Base-by-base conservation (phyloP, 2,113 vertebrate species). In the Odocoileus virginianus region DNA sequence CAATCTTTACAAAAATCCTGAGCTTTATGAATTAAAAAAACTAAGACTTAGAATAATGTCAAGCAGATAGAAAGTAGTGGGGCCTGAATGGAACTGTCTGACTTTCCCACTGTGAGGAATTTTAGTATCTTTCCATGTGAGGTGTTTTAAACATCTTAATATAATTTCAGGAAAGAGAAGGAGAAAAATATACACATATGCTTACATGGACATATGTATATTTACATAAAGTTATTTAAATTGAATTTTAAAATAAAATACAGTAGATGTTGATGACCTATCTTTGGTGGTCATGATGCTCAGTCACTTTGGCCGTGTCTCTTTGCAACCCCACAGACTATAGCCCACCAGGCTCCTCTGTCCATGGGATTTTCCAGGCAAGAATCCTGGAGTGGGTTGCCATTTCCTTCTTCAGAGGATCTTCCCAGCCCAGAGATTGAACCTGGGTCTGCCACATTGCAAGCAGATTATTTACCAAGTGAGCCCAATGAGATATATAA, bases 81-180 rank as follows among this genome's bases (percentile, higher is more conserved):
- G 74, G 52, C 30, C 50, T 87, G 30, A 30, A 83, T 27, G 33
- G 54, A 93, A 89, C 12, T 52, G 19, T 45, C 52, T 85, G 43
- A 54, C 28, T 89, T 84, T 30, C 23, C 15, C 45, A 36, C 28
- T 78, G 15, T 54, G 7, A 21, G 92, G 3, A 79, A 60, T 89
- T 90, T 86, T 91, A 83, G 40, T 83, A 11, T 86, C 50, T 97
- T 54, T 36, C 54, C 50, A 25, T 90, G 15, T 36, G 36, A 23
- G 6, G 3, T 94, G 6, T 81, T 95, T 10, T 87, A 60, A 87
- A 14, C 91, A 54, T 92, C 71, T 95, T 92, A 79, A 93, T 91
- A 78, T 55, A 95, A 92, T 81, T 97, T 95, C 54, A 94, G 47
- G 36, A 95, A 91, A 89, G 25, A 87, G 12, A 15, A 78, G 74